A percentile compares a stretch with the other conserved stretches of the same genome.
Conservation (phyloP, 2,113 vertebrate genomes). For the Sinocyclocheilus maitianheensis region DNA sequence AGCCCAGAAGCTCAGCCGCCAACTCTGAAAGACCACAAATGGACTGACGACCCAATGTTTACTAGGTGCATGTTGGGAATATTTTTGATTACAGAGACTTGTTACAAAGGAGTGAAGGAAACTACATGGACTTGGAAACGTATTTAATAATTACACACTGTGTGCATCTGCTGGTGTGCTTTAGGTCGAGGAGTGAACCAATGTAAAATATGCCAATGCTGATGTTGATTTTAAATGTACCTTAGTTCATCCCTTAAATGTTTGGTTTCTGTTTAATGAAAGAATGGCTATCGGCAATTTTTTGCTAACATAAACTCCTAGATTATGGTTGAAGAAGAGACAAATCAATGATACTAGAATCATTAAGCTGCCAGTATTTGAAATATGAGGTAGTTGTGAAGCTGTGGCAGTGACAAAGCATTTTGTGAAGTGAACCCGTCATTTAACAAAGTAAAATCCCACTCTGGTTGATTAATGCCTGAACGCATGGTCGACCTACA, state of each 20-base stretch:
- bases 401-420: not conserved
- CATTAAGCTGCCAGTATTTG: not conserved
- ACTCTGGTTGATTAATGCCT: not conserved
- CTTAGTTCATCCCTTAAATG: constrained; percentile 22
- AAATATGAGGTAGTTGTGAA: not conserved
- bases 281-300: not conserved
- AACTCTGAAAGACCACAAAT: constrained; percentile 69
- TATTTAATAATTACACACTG: constrained; percentile 31
- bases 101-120: not conserved
- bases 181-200: not conserved
- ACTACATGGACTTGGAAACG: not conserved
- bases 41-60: not conserved
- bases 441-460: not conserved
- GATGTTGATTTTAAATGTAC: constrained; percentile 58
- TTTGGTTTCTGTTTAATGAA: not conserved
- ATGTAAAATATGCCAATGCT: constrained; percentile 59
- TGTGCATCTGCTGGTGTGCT: not conserved
- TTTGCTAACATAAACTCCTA: not conserved
- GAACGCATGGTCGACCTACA: not conserved
- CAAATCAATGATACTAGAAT: not conserved
- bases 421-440: not conserved
- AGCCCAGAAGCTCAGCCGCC: constrained; percentile 86
- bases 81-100: not conserved
- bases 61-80: not conserved
- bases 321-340: not conserved